phyloP scores from a whole-genome alignment of 2,888 invertebrate genomes.

The Lasioglossum lativentre region DNA sequence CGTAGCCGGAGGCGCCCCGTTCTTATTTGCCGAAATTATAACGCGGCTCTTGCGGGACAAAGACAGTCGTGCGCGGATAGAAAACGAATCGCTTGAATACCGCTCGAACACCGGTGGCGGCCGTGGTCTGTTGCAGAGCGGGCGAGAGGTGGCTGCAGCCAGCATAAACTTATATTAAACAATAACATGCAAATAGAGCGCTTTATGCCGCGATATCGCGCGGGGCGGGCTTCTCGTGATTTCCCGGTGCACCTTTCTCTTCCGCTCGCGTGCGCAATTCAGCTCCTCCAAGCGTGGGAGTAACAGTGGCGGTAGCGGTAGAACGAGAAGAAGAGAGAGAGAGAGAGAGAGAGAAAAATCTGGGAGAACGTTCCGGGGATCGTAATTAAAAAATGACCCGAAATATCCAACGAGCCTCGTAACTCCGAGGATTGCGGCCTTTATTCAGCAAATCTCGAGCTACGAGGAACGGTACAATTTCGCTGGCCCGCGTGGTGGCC shows the following conservation, averaged over 20 bases:
- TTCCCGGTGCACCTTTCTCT: slow-evolving; percentile 8
- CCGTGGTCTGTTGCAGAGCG: neutral
- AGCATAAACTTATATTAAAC: slow-evolving; percentile 81
- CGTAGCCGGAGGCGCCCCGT: slow-evolving; percentile 34
- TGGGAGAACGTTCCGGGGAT: slow-evolving; percentile 5
- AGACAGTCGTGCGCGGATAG: slow-evolving; percentile 39
- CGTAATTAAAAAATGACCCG: slow-evolving; percentile 58
- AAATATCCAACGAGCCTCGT: slow-evolving; percentile 47
- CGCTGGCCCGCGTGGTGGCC: neutral
- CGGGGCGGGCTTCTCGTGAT: slow-evolving; percentile 16
- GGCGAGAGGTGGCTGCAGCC: slow-evolving; percentile 50
- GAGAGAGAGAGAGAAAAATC: neutral
- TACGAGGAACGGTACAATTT: slow-evolving; percentile 29
- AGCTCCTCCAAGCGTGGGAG: neutral
- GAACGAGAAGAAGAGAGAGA: neutral
- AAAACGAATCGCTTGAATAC: slow-evolving; percentile 45
- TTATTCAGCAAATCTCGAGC: slow-evolving; percentile 45
- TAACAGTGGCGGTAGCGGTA: neutral
- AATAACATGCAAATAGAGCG: slow-evolving; percentile 81
- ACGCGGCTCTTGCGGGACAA: slow-evolving; percentile 40
- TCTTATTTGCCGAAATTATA: slow-evolving; percentile 64
- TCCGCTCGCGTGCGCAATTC: slow-evolving; percentile 7
- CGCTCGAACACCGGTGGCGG: slow-evolving; percentile 4
- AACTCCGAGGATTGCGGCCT: slow-evolving; percentile 42
- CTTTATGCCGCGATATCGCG: slow-evolving; percentile 62